Evolutionary conservation across 2,113 vertebrate genomes (phyloP).

Genomic region (Sylvia atricapilla): DNA sequence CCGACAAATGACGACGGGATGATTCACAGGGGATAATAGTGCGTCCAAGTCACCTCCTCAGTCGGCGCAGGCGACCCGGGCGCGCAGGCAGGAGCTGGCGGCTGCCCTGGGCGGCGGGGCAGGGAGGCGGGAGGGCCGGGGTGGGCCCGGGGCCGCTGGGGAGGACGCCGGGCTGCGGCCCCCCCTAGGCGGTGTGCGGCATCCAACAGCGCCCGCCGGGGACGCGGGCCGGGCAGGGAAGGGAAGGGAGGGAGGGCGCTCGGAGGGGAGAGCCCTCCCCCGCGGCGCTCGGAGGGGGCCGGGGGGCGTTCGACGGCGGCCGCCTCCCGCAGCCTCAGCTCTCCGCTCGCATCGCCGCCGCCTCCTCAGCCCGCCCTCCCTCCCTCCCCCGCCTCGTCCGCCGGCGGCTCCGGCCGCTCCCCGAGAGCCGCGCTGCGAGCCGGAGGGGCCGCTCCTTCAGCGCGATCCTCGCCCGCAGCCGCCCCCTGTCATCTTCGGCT

Average conservation of each 20-base stretch:
- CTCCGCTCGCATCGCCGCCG: constrained; percentile 36
- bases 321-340: constrained; percentile 43
- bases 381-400: background rate
- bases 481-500: constrained; percentile 70
- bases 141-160: background rate
- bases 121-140: background rate
- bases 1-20: constrained; percentile 63
- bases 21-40: constrained; percentile 74
- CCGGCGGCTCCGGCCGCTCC: background rate
- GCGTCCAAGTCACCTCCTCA: constrained; percentile 71
- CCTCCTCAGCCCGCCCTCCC: background rate
- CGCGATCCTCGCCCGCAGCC: constrained; percentile 35
- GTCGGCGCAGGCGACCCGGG: constrained; percentile 28
- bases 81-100: background rate
- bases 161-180: background rate
- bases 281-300: constrained; percentile 20
- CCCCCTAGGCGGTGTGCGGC: background rate
- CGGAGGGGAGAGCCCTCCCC: constrained; percentile 12
- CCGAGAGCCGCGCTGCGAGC: background rate
- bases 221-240: background rate
- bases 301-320: constrained; percentile 37
- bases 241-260: background rate
- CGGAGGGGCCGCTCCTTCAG: background rate
- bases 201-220: background rate
- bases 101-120: background rate